Evolutionary conservation across 2,888 invertebrate species (phyloP), one percentile per base, ranked within the genome.

Genomic region (Meiosimyza platycephala): DNA sequence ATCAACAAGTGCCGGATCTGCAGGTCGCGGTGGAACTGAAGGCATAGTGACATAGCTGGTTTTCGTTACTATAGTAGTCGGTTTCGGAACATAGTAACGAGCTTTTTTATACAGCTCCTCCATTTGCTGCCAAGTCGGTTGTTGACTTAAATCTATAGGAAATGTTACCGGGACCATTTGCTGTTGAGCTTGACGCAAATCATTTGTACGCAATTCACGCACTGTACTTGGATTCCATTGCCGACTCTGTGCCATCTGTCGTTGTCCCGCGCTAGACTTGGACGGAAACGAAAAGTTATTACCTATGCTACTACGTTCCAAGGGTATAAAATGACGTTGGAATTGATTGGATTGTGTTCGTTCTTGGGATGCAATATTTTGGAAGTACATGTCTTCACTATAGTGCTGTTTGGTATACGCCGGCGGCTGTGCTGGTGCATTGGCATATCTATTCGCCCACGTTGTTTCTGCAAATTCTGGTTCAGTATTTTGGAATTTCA

Each of bases 191-290:
- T 80, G 80, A 2, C 79, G 79, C 47, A 78, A 71, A 16, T 76
- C 75, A 1, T 80, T 78, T 9, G 79, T 77, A 52, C 77, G 79
- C 0, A 76, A 9, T 1, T 79, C 77, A 50, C 76, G 77, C 2
- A 78, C 75, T 54, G 76, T 75, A 5, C 76, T 74, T 0, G 83
- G 79, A 15, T 80, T 82, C 85, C 85, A 85, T 48, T 83, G 80
- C 3, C 81, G 80, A 9, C 13, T n/a, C 15, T 64, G 9, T 47
- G 13, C 11, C 2, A 4, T 5, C 48, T n/a, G 11, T 57, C 64
- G 52, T 67, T 63, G 57, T 4, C 28, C 65, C 6, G 40, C 9
- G 40, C 40, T 40, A 9, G 50, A 40, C 50, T 48, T 47, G 5
- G 76, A 13, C 15, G 77, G 77, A 11, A 78, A 79, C 1, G 78